These are phyloP conservation scores for Pelochelys cantorii DNA, from an alignment of 2,797 vertebrate genomes.

Conservation along the genomic window DNA sequence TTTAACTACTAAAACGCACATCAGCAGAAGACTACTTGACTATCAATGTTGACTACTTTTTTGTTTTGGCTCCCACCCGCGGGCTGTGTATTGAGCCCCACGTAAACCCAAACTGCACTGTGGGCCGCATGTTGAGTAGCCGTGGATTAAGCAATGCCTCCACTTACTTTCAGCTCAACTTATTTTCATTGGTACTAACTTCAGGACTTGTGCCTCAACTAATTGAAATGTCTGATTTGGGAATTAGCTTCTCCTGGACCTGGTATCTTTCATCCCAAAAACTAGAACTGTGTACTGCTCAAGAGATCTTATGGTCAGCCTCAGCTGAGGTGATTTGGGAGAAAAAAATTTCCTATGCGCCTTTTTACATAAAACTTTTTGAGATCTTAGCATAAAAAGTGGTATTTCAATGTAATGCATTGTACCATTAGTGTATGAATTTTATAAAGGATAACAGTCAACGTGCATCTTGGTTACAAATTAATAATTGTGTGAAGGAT, in stretches of 20 bases:
- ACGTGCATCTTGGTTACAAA: not conserved
- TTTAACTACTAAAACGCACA: too few species aligned
- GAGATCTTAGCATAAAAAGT: not conserved
- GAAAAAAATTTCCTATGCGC: not conserved
- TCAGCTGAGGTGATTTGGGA: not conserved
- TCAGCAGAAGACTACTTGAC: too few species aligned
- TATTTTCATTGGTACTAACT: not conserved
- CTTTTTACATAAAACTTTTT: not conserved
- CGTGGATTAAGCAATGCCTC: not conserved
- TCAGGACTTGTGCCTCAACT: not conserved
- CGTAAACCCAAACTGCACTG: too few species aligned
- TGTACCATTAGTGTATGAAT: not conserved
- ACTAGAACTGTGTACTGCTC: not conserved
- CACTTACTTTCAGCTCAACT: not conserved
- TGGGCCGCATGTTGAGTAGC: too few species aligned
- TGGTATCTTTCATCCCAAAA: not conserved
- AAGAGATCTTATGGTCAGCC: not conserved
- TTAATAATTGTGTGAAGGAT: not conserved
- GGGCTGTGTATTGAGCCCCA: too few species aligned
- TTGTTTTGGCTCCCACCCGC: too few species aligned
- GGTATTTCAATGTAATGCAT: not conserved
- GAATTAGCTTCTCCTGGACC: not conserved
- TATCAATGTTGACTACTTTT: too few species aligned
- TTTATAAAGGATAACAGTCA: not conserved
- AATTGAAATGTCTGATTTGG: accelerated